phyloP scores from a whole-genome alignment of 2,888 invertebrate species.

The Protonemura montana region DNA sequence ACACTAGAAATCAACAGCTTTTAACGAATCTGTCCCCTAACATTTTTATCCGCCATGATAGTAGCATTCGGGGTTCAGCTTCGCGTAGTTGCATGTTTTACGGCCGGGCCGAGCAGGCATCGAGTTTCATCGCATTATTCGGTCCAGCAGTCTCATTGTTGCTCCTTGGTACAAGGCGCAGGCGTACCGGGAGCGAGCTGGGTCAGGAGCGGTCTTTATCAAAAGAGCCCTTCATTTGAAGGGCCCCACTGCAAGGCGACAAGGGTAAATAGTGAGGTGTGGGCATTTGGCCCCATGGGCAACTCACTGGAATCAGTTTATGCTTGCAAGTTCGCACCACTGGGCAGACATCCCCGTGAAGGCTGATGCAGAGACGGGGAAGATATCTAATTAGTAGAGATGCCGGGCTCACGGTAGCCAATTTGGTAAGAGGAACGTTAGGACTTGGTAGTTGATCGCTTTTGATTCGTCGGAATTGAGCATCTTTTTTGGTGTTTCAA shows the following conservation, averaged over 20 bases:
- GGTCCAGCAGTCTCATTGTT: slow-evolving; percentile 22
- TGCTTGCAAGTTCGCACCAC: not conserved
- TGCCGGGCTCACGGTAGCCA: not conserved
- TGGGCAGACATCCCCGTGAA: not conserved
- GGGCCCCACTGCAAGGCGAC: not conserved
- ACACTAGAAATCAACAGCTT: not conserved
- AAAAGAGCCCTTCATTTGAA: not conserved
- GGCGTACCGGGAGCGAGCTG: not conserved
- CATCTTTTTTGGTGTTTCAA: no score
- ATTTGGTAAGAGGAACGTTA: not conserved
- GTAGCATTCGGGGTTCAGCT: not conserved
- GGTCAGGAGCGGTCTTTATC: not conserved
- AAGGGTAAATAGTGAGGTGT: slow-evolving; percentile 37
- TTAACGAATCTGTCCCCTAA: not conserved
- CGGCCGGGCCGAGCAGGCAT: slow-evolving; percentile 15
- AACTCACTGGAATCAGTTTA: not conserved
- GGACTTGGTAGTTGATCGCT: not conserved
- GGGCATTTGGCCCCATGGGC: not conserved
- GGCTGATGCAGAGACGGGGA: slow-evolving; percentile 1
- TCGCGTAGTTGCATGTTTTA: slow-evolving; percentile 27
- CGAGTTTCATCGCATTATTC: slow-evolving; percentile 36
- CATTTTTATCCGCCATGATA: not conserved
- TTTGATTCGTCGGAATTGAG: no score
- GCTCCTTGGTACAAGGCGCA: slow-evolving; percentile 22
- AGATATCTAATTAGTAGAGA: not conserved